phyloP scores from a whole-genome alignment of 2,888 invertebrate species.

The Acronicta aceris region DNA sequence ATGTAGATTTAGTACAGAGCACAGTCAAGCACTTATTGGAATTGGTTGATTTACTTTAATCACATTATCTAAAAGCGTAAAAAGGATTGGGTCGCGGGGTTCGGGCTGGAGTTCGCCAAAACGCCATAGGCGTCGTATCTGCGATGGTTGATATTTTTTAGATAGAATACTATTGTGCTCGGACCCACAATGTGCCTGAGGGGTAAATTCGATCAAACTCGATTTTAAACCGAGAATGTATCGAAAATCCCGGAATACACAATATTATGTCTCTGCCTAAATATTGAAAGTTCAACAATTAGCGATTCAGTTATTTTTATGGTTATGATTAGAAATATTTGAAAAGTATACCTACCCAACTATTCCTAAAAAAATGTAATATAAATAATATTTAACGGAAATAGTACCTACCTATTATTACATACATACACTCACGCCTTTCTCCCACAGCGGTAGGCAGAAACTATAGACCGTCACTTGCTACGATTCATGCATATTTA shows the following conservation, averaged over 20 bases:
- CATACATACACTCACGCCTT: too few species aligned
- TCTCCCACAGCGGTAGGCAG: too few species aligned
- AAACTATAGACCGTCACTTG: too few species aligned
- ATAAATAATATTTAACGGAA: too few species aligned
- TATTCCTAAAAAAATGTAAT: too few species aligned
- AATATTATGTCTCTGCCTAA: too few species aligned
- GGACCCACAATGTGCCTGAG: not conserved
- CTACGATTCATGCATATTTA: too few species aligned
- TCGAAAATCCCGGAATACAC: not conserved
- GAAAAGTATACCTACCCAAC: too few species aligned
- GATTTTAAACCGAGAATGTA: not conserved
- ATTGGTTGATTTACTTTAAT: conserved; percentile 87
- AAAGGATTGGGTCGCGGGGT: conserved; percentile 72
- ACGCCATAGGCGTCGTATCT: conserved; percentile 48
- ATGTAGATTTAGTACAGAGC: conserved; percentile 79
- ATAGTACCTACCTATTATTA: too few species aligned
- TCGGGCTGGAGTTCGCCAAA: conserved; percentile 51
- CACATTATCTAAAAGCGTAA: conserved; percentile 76
- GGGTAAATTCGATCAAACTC: not conserved
- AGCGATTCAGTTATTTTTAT: too few species aligned
- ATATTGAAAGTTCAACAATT: too few species aligned
- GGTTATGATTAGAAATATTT: too few species aligned
- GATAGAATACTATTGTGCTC: conserved; percentile 18
- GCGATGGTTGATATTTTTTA: conserved; percentile 32
- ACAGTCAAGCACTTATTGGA: conserved; percentile 82